phyloP scores from a whole-genome alignment of 2,888 invertebrate species.

The Diloba caeruleocephala region DNA sequence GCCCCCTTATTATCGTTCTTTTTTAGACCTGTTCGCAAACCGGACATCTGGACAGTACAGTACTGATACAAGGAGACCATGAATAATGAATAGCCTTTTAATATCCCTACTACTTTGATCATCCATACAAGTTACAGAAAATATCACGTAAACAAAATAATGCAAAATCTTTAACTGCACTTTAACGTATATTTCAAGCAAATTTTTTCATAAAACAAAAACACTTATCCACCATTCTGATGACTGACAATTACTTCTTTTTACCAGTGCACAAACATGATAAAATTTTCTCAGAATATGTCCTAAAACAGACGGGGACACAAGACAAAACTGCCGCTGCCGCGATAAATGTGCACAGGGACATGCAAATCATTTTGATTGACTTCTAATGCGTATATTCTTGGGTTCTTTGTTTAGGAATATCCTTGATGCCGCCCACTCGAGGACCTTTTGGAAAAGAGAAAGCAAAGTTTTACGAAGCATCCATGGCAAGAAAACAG shows the following conservation, averaged over 20 bases:
- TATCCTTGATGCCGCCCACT: constrained; percentile 45
- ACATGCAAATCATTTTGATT: constrained; percentile 69
- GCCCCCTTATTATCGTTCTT: too few relatives aligned
- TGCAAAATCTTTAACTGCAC: constrained; percentile 1
- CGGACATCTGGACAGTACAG: too few relatives aligned
- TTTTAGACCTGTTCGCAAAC: too few relatives aligned
- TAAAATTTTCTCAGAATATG: constrained; percentile 35
- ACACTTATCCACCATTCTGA: constrained; percentile 62
- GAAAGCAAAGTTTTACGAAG: constrained; percentile 75
- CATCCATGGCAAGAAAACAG: constrained; percentile 30
- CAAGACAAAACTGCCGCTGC: constrained; percentile 64
- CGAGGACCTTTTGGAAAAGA: constrained; percentile 65
- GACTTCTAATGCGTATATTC: constrained; percentile 6
- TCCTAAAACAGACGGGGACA: constrained; percentile 69
- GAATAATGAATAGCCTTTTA: too few relatives aligned
- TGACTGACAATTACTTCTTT: constrained; percentile 19
- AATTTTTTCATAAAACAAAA: constrained; percentile 3
- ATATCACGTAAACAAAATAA: constrained; percentile 13
- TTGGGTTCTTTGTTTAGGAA: background rate
- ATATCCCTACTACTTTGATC: too few relatives aligned
- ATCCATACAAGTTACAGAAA: too few relatives aligned
- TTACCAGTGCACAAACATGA: constrained; percentile 53
- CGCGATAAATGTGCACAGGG: constrained; percentile 62
- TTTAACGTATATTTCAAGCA: constrained; percentile 1
- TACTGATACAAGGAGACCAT: too few relatives aligned